phyloP scores from a whole-genome alignment of 2,888 invertebrate genomes.

The Dermolepida albohirtum region DNA sequence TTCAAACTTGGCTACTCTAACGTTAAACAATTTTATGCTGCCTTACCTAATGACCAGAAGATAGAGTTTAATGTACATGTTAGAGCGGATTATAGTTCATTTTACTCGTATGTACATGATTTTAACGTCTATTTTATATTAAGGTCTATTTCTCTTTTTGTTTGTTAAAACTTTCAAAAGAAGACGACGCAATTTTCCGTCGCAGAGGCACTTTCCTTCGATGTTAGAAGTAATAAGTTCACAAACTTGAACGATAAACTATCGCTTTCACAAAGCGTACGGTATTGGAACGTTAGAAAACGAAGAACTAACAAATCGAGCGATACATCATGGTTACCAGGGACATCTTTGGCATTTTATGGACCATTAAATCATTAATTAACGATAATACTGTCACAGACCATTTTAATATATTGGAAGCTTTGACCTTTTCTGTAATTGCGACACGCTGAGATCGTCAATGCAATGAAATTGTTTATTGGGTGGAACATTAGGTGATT shows the following conservation, averaged over 20 bases:
- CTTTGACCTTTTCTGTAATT: slow-evolving; percentile 38
- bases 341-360: slow-evolving; percentile 41
- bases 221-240: slow-evolving; percentile 30
- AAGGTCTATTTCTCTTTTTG: too few relatives aligned
- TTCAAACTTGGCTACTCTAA: too few relatives aligned
- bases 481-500: slow-evolving; percentile 38
- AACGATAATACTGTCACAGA: slow-evolving; percentile 41
- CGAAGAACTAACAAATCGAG: slow-evolving; percentile 32
- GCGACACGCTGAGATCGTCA: slow-evolving; percentile 35
- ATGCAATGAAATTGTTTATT: slow-evolving; percentile 42
- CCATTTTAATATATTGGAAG: slow-evolving; percentile 40
- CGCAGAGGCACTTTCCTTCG: slow-evolving; percentile 1
- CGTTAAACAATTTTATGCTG: too few relatives aligned
- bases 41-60: too few relatives aligned
- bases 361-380: slow-evolving; percentile 42
- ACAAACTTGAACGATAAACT: slow-evolving; percentile 28
- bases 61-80: too few relatives aligned
- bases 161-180: background rate
- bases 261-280: slow-evolving; percentile 22
- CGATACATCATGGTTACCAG: slow-evolving; percentile 35
- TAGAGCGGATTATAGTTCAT: too few relatives aligned
- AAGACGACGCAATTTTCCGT: too few relatives aligned
- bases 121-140: too few relatives aligned
- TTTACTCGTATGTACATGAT: too few relatives aligned
- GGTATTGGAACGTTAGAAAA: slow-evolving; percentile 17